Conservation (phyloP, 2,888 invertebrate genomes). For the Agonopterix subpropinquella region DNA sequence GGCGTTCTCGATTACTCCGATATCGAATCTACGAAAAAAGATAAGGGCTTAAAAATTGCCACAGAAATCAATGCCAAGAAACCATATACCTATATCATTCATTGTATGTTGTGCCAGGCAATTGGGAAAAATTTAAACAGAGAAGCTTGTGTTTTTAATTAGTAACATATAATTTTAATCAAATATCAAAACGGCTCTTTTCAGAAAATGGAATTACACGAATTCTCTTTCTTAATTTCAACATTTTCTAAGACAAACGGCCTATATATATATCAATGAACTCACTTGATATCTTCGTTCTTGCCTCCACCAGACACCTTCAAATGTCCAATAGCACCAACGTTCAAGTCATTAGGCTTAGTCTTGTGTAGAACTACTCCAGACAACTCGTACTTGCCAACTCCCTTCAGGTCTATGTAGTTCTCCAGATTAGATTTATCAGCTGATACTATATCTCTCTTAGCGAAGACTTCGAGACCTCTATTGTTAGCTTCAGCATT, state of each 20-base stretch:
- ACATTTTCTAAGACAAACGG: not conserved
- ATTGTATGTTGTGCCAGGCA: too few species aligned
- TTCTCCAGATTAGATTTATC: conserved; percentile 79
- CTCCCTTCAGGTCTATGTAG: conserved; percentile 73
- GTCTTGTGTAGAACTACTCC: conserved; percentile 74
- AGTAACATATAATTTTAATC: too few species aligned
- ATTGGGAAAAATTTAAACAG: too few species aligned
- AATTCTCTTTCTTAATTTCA: too few species aligned
- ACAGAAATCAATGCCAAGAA: too few species aligned
- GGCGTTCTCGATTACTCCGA: conserved; percentile 56
- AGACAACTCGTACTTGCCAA: conserved; percentile 78
- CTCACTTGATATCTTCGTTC: conserved; percentile 75
- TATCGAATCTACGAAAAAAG: conserved; percentile 48
- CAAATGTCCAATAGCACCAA: conserved; percentile 73
- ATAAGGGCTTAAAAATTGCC: too few species aligned
- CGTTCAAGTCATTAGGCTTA: conserved; percentile 70
- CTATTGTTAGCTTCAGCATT: conserved; percentile 39
- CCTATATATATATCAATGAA: conserved; percentile 5
- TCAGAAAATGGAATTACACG: too few species aligned
- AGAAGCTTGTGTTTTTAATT: too few species aligned
- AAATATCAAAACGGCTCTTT: too few species aligned
- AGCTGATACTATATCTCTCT: conserved; percentile 71
- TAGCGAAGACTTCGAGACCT: conserved; percentile 66
- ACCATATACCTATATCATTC: too few species aligned
- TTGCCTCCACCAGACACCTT: conserved; percentile 68